phyloP scores from a whole-genome alignment of 2,113 vertebrate species.

The Myiozetetes cayanensis region DNA sequence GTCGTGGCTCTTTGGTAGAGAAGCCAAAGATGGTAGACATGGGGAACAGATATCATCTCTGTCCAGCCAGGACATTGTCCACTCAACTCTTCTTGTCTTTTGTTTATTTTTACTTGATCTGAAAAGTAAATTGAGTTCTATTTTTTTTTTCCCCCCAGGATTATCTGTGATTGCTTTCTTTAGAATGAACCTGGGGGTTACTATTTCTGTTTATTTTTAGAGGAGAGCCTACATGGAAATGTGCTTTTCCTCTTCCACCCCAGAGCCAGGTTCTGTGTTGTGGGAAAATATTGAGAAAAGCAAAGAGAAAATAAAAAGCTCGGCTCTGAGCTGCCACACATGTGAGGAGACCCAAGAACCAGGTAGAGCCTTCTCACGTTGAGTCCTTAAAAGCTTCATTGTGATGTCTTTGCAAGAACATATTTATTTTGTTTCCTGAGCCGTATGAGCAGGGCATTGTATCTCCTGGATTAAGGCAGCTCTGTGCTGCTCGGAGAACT shows the following conservation, averaged over 20 bases:
- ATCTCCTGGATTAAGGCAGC: constrained; percentile 59
- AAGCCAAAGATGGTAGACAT: background rate
- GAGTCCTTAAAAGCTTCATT: constrained; percentile 64
- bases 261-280: background rate
- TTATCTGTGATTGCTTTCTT: background rate
- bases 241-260: background rate
- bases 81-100: background rate
- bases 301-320: background rate
- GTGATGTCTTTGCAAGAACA: constrained; percentile 48
- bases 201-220: background rate
- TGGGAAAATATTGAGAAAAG: background rate
- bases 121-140: background rate
- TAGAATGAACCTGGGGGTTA: background rate
- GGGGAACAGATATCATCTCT: background rate
- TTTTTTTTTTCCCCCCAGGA: background rate
- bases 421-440: constrained; percentile 76
- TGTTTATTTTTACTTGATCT: background rate
- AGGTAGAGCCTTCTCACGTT: constrained; percentile 27
- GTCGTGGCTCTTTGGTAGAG: background rate
- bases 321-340: background rate
- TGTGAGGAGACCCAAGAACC: background rate
- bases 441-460: constrained; percentile 69
- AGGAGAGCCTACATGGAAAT: background rate
- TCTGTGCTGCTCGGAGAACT: constrained; percentile 57
- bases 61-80: background rate